Conservation (phyloP, 2,888 invertebrate genomes). For the Oscheius sp. region DNA sequence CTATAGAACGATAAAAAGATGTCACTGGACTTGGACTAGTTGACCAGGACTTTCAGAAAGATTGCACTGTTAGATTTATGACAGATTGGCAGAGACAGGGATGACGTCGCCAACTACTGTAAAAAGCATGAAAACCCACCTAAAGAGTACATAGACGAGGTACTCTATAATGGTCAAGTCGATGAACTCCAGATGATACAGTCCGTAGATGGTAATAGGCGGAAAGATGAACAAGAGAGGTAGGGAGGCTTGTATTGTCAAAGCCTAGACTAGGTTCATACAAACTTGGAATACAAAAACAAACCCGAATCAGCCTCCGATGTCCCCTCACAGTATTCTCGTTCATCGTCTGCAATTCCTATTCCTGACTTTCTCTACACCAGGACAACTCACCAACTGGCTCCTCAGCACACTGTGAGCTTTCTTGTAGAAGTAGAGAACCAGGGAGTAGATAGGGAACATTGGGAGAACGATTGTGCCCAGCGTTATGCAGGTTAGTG, state of each 20-base stretch:
- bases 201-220: constrained; percentile 57
- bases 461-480: constrained; percentile 61
- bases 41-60: too few species aligned
- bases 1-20: too few species aligned
- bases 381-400: constrained; percentile 32
- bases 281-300: neutral
- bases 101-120: too few species aligned
- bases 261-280: constrained; percentile 37
- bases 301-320: constrained; percentile 31
- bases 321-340: constrained; percentile 26
- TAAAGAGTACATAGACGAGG: constrained; percentile 59
- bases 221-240: constrained; percentile 62
- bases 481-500: constrained; percentile 56
- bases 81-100: too few species aligned
- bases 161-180: constrained; percentile 53
- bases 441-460: constrained; percentile 61
- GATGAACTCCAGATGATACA: constrained; percentile 60
- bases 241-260: constrained; percentile 60
- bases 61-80: too few species aligned
- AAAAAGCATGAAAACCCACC: constrained; percentile 13
- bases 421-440: constrained; percentile 55
- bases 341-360: constrained; percentile 20
- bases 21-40: too few species aligned
- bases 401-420: constrained; percentile 45
- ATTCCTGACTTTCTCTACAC: neutral